Evolutionary conservation across 2,888 invertebrate species (phyloP).

Genomic region (Lasius platythorax): DNA sequence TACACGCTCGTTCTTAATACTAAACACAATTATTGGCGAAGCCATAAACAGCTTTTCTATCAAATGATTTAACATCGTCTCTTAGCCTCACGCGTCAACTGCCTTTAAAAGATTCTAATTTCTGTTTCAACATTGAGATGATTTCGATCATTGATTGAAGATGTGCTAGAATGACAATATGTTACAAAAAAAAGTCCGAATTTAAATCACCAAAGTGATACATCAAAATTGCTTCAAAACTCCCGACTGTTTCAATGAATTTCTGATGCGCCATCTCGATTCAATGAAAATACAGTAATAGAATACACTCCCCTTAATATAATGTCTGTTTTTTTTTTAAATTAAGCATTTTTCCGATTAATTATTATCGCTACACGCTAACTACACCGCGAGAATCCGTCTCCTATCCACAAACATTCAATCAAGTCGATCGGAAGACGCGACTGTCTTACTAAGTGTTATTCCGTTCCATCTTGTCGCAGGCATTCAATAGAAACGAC

Average conservation of each 20-base stretch:
- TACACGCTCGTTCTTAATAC: conserved; percentile 53
- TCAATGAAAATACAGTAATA: neutral
- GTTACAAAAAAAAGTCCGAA: neutral
- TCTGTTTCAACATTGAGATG: neutral
- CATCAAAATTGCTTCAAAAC: neutral
- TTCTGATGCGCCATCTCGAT: neutral
- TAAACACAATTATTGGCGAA: neutral
- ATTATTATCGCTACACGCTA: neutral
- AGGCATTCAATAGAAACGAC: conserved; percentile 30
- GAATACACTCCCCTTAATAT: neutral
- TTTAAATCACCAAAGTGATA: neutral
- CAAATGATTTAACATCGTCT: neutral
- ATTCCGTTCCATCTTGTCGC: conserved; percentile 43
- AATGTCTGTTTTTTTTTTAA: neutral
- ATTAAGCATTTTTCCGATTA: neutral
- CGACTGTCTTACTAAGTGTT: conserved; percentile 46
- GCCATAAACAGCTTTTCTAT: neutral
- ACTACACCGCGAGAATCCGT: neutral
- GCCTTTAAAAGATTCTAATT: neutral
- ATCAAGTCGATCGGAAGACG: conserved; percentile 25
- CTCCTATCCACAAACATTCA: neutral
- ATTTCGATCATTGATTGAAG: neutral
- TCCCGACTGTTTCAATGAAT: neutral
- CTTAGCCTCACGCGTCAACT: neutral
- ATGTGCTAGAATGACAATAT: neutral